Percentiles rank a stretch among this genome's conserved stretches.
Conservation (phyloP, 2,888 invertebrate genomes). For the Clunio marinus region DNA sequence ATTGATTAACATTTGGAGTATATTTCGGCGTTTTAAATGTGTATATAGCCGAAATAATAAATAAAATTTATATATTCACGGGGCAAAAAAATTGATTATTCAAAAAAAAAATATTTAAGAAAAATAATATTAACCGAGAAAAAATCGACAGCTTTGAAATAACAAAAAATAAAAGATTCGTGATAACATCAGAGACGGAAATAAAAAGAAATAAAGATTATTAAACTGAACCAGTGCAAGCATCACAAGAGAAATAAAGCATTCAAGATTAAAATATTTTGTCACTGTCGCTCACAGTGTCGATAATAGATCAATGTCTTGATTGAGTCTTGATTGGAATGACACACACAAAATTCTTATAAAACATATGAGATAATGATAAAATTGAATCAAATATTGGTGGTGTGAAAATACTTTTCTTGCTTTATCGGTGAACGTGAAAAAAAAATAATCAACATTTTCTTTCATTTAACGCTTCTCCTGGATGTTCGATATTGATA, state of each 20-base stretch:
- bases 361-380: conserved; percentile 27
- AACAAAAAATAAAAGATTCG: neutral
- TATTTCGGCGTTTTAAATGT: neutral
- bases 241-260: no score
- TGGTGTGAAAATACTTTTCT: neutral
- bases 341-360: conserved; percentile 16
- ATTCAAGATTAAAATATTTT: neutral
- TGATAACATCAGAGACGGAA: neutral
- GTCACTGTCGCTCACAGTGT: neutral
- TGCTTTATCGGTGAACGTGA: neutral
- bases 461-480: neutral
- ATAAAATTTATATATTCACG: conserved; percentile 3
- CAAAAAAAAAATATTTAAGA: neutral
- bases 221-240: neutral
- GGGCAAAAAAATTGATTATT: conserved; percentile 4
- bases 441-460: neutral
- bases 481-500: conserved; percentile 10
- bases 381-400: neutral
- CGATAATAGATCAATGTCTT: no score
- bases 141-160: neutral
- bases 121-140: neutral
- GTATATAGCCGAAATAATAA: neutral
- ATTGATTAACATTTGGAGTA: neutral
- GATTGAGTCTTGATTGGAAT: neutral
- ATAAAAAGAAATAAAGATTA: neutral